phyloP scores from a whole-genome alignment of 2,113 vertebrate species.

The Osmerus eperlanus region DNA sequence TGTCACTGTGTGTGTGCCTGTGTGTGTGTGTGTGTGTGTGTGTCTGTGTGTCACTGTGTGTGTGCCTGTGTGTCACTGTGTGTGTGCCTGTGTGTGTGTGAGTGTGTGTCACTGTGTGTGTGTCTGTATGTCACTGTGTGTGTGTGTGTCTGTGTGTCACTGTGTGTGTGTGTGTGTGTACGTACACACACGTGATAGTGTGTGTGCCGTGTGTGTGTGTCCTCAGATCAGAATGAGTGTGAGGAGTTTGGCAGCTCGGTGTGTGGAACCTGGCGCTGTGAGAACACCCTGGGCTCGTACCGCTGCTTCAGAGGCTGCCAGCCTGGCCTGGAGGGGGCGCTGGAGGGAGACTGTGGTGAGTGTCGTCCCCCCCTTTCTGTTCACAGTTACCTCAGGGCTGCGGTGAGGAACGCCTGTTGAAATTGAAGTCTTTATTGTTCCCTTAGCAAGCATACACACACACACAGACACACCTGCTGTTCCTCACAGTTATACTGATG shows the following conservation, averaged over 20 bases:
- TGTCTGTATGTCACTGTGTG: constrained; percentile 39
- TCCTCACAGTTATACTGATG: constrained; percentile 18
- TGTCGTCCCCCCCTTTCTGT: not conserved
- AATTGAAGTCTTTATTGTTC: too few species aligned
- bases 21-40: too few species aligned
- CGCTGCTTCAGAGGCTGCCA: constrained; percentile 69
- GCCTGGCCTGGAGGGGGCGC: constrained; percentile 52
- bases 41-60: not conserved
- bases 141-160: too few species aligned
- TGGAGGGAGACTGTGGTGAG: constrained; percentile 66
- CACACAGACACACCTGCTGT: not conserved
- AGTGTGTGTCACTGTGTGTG: constrained; percentile 40
- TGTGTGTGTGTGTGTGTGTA: too few species aligned
- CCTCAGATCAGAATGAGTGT: constrained; percentile 73
- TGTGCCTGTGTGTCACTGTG: not conserved
- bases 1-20: constrained; percentile 45
- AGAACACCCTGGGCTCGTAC: constrained; percentile 76
- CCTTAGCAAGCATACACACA: too few species aligned
- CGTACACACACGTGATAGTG: constrained; percentile 4
- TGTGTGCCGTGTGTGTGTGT: not conserved
- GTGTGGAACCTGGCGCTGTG: constrained; percentile 72
- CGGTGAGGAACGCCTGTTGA: too few species aligned
- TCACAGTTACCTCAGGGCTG: too few species aligned
- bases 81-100: constrained; percentile 43
- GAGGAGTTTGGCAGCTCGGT: constrained; percentile 66